Evolutionary conservation across 2,797 vertebrate species (phyloP), one percentile per base, ranked within the genome.

Genomic region (Denticeps clupeoides): DNA sequence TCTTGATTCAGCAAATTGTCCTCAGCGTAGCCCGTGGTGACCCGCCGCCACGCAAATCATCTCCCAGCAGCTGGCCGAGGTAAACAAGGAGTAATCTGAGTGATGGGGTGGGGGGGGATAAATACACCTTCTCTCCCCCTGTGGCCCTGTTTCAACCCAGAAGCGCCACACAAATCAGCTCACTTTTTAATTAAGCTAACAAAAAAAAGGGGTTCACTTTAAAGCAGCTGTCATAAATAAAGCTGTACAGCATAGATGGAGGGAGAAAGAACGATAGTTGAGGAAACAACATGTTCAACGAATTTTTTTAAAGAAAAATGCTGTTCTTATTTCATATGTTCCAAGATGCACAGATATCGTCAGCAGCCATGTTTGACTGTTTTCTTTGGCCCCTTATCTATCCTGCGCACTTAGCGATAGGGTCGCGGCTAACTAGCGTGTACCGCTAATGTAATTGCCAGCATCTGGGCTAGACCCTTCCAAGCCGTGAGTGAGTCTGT

Each of bases 1-100:
- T 82, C 88, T 89, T 88, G 87, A 91, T 91, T 89, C 85, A 84
- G 85, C 74, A 73, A 68, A 82, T 82, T 82, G 80, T 83, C 77
- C 74, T 73, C 70, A 70, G 69, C 81, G 80, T 84, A 81, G 85
- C 82, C 84, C 81, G 80, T 78, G 78, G 83, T 90, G 88, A 93
- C 89, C 90, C 69, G 50, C 59, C 69, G 61, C 78, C 68, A 70
- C 73, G 76, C 84, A 87, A 85, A 90, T 89, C 87, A 85, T 87
- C 87, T 86, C 83, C 82, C 84, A 84, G 87, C 87, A 88, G 81
- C 70, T 79, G 61, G 33, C 78, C 61, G 70, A 79, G 80, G 82
- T 83, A 84, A 86, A 87, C 83, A 83, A 61, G 47, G 63, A 71
- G 73, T 54, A 12, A 61, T 51, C 51, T 57, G 70, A 78, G 72